Base-by-base conservation (phyloP, 2,797 vertebrate species). In the Leptodactylus fallax region DNA sequence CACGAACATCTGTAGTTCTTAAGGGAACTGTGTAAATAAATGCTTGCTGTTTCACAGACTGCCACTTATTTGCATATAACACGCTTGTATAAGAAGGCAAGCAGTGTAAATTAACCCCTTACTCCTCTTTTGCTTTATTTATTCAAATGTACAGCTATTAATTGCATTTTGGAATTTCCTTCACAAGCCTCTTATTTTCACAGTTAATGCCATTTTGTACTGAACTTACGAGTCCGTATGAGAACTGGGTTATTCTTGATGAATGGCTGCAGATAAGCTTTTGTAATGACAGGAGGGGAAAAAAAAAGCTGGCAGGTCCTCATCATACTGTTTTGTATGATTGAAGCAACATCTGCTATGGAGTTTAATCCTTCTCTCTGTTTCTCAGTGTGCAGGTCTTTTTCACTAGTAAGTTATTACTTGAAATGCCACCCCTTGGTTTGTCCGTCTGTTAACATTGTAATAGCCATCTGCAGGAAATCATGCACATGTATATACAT, bases 361-460 rank as follows among this genome's bases (percentile, higher is more conserved):
- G 81, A 79, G 19, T 84, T 79, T 88, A 76, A 81, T 85, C 74
- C 78, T 27, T 85, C 78, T 85, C 83, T 55, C 83, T 85, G 65
- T 63, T 88, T 85, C 83, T 85, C 83, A 81, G 78, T 72, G 71
- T 88, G 87, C 49, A 85, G 79, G 80, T 82, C 71, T 74, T 74
- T 58, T 79, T 17, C 36, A 81, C 82, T 85, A 67, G 49, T 65
- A 83, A 55, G 77, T 76, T 85, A 72, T 69, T 79, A 85, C 83
- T 88, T 61, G 47, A 88, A 85, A 88, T 85, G 67, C 87, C 83
- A 85, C 87, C 87, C 69, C 65, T 87, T 88, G 81, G 36, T 85
- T 85, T 88, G 65, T 88, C 82, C 63, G 69, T 88, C 82, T 88
- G 87, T 79, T 88, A 81, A 49, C 72, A 80, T 55, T 23, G 51